These are phyloP conservation scores for Nasonovia ribisnigri DNA, from an alignment of 2,888 invertebrate genomes.

Conservation along the genomic window DNA sequence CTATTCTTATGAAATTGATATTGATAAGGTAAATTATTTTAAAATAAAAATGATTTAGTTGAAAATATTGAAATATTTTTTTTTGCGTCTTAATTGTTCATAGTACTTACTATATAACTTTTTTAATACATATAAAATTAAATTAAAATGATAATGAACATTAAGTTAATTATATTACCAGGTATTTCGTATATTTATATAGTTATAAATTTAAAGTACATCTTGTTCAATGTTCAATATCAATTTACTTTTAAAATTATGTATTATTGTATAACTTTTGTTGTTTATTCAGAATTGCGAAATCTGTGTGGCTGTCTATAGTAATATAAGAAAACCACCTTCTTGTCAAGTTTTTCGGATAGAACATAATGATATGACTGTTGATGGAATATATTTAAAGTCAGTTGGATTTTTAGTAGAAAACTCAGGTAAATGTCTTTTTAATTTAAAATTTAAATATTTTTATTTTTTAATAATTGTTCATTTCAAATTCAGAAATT, in stretches of 20 bases:
- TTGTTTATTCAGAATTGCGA: slow-evolving; percentile 77
- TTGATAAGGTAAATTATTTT: slow-evolving; percentile 77
- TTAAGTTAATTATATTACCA: neutral
- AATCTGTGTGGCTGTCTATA: slow-evolving; percentile 85
- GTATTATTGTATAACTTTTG: slow-evolving; percentile 41
- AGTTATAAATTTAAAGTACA: neutral
- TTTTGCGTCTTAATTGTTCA: neutral
- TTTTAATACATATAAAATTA: neutral
- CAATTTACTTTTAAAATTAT: neutral
- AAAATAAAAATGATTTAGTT: neutral
- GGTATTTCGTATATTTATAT: neutral
- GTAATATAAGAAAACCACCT: slow-evolving; percentile 85
- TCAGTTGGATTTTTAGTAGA: slow-evolving; percentile 81
- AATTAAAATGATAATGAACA: neutral
- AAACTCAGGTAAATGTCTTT: slow-evolving; percentile 72
- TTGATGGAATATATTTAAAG: slow-evolving; percentile 78
- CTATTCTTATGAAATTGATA: slow-evolving; percentile 86
- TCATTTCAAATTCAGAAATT: slow-evolving; percentile 28
- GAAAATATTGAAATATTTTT: neutral
- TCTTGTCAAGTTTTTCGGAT: slow-evolving; percentile 81
- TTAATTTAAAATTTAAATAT: neutral
- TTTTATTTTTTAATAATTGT: slow-evolving; percentile 65
- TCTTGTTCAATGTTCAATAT: neutral
- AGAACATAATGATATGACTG: slow-evolving; percentile 77
- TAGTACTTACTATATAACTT: neutral